Conservation (phyloP, 1,140 invertebrate genomes). For the Drosophila rhopaloa region DNA sequence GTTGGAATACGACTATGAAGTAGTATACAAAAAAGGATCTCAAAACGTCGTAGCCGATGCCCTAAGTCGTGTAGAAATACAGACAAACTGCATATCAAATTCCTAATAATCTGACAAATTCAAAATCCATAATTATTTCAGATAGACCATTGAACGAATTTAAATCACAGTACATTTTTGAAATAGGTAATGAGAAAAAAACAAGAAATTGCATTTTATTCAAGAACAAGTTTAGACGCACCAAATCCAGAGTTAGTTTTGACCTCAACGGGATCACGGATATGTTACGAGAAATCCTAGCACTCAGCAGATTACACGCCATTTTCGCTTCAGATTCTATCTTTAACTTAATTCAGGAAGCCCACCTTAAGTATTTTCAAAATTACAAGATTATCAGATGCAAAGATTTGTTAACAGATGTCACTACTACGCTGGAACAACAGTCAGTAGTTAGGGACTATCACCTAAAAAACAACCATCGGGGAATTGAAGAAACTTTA, state of each 20-base stretch:
- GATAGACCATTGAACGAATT: neutral
- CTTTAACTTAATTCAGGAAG: slow-evolving; percentile 1
- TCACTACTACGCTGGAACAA: neutral
- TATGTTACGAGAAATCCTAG: neutral
- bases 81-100: too few species aligned
- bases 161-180: neutral
- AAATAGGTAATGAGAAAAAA: neutral
- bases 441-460: slow-evolving; percentile 1
- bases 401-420: neutral
- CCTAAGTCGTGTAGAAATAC: too few species aligned
- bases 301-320: neutral
- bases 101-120: too few species aligned
- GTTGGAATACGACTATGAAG: slow-evolving; percentile 16
- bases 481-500: neutral
- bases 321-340: neutral
- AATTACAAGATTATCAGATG: neutral
- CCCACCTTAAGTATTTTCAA: neutral
- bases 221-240: neutral
- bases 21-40: neutral
- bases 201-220: slow-evolving; percentile 1
- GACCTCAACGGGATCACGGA: too few species aligned
- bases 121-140: too few species aligned
- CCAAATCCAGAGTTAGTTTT: too few species aligned
- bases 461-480: slow-evolving; percentile 11
- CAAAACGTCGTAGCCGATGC: too few species aligned